Evolutionary conservation across 2,113 vertebrate genomes (phyloP).

Genomic region (Nycticebus coucang): DNA sequence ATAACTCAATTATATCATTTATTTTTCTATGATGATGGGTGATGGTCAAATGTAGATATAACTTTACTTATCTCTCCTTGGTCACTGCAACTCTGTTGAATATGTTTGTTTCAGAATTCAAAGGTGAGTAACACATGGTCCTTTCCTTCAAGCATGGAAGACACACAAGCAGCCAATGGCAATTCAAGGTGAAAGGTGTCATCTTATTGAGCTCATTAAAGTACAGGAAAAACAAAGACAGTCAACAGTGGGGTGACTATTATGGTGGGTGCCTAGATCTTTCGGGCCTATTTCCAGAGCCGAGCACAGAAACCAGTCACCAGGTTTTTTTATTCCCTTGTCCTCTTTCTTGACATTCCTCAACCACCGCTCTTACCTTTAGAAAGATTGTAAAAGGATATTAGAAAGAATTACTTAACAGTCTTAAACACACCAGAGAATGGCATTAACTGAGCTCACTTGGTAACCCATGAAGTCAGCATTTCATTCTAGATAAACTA

Average conservation of each 20-base stretch:
- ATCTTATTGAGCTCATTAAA: background rate
- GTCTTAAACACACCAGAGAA: background rate
- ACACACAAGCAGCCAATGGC: background rate
- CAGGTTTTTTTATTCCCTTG: background rate
- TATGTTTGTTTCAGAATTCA: background rate
- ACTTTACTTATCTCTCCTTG: background rate
- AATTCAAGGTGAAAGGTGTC: background rate
- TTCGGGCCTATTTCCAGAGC: background rate
- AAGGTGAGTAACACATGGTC: background rate
- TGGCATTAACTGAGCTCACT: background rate
- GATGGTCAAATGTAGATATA: background rate
- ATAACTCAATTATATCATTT: background rate
- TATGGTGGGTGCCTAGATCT: background rate
- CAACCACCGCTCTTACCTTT: background rate
- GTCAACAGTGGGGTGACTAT: fast-evolving
- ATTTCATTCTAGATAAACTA: background rate
- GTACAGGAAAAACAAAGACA: background rate
- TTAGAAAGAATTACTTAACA: background rate
- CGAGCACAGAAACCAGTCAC: background rate
- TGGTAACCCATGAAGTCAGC: background rate
- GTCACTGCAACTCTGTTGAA: background rate
- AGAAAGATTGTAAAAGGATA: background rate
- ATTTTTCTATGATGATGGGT: background rate
- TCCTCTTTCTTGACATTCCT: background rate
- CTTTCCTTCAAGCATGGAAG: background rate